Base-by-base conservation (phyloP, 1,140 invertebrate species). In the Leptopilina boulardi region DNA sequence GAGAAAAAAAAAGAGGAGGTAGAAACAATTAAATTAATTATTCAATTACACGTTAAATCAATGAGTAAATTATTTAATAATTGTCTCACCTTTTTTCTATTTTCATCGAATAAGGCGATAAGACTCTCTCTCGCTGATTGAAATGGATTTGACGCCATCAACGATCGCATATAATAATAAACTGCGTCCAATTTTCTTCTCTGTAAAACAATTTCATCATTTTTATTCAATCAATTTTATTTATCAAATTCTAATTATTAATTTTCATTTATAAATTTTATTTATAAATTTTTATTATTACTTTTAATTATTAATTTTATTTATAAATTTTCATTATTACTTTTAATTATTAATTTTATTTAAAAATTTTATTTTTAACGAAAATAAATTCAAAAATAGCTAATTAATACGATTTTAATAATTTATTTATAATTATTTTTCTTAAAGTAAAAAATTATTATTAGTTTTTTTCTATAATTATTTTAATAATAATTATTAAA, bases 121-220 rank as follows among this genome's bases (percentile, higher is more conserved):
- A 99, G 92, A 90, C 95, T 96, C 92, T 99, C 97, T 80, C 95
- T 94, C 11, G 97, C 97, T 11, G 97, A 97, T 75, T 95, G 93
- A 86, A 98, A 96, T 10, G 97, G 97, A 93, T 98, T 98, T 19
- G 97, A 97, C 42, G 97, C 96, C 93, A 98, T 96, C 73, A 99
- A 91, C 90, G 97, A 98, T 84, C 98, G 93, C 95, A 98, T 98
- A 87, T 98, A 98, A 90, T 97, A 98, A 91, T 99, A 99, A 13
- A 99, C 97, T n/a, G 98, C 97, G 91, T 99, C 98, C 73, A 99
- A 92, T 92, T 97, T 97, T 86, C 97, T 93, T 91, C 95, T 95
- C 97, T 98, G 91, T 76, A 93, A 91, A 84, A 82, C 18, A 70
- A 51, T n/a, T n/a, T n/a, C n/a, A n/a, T n/a, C n/a, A n/a, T n/a